phyloP scores from a whole-genome alignment of 2,888 invertebrate genomes.

The Seira ritae region DNA sequence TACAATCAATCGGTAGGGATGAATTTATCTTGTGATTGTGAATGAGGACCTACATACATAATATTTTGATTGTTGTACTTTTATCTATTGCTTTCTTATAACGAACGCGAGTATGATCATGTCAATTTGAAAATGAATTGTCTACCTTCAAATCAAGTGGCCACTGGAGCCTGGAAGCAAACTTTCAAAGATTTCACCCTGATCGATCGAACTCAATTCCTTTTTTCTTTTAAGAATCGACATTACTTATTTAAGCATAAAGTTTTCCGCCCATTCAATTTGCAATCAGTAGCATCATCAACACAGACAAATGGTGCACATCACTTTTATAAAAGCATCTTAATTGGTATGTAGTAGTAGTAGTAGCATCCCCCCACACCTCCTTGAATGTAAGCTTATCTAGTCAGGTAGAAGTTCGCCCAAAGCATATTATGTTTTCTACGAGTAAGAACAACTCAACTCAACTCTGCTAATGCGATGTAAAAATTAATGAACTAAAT shows the following conservation, averaged over 20 bases:
- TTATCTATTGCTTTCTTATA: too few species aligned
- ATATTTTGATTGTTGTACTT: too few species aligned
- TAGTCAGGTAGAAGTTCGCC: not conserved
- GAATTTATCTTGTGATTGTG: too few species aligned
- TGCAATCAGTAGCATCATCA: not conserved
- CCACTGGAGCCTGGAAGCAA: not conserved
- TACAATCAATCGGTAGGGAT: too few species aligned
- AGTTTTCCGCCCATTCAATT: not conserved
- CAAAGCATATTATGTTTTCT: not conserved
- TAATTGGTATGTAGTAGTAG: not conserved
- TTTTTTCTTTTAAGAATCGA: not conserved
- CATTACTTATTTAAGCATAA: not conserved
- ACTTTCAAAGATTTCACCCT: not conserved
- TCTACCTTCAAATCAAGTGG: not conserved
- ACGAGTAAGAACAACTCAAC: not conserved
- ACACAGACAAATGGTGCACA: not conserved
- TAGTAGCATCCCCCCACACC: too few species aligned
- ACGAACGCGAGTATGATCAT: too few species aligned
- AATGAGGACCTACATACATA: too few species aligned
- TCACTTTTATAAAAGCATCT: not conserved
- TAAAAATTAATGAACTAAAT: constrained; percentile 55
- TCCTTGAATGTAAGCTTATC: not conserved
- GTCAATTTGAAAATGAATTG: too few species aligned
- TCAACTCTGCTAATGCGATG: not conserved
- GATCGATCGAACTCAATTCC: not conserved